Percentiles rank a stretch among this genome's conserved stretches.
These are phyloP conservation scores for Plecotus auritus DNA, from an alignment of 2,113 vertebrate genomes.

Conservation along the genomic window DNA sequence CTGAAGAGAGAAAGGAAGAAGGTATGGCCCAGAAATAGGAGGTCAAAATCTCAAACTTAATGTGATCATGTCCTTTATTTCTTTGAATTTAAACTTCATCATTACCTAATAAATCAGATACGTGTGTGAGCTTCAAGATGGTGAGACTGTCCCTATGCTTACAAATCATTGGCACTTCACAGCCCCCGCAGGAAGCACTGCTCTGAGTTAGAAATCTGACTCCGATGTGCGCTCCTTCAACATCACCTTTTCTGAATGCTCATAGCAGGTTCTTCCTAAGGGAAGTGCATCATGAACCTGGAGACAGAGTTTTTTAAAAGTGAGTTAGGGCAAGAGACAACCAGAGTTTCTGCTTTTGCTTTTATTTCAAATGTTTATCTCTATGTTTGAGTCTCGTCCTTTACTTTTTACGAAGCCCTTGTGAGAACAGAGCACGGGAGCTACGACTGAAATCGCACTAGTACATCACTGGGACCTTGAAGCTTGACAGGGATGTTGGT, in stretches of 20 bases:
- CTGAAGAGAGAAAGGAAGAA: background rate
- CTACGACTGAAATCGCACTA: conserved; percentile 15
- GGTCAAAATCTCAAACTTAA: background rate
- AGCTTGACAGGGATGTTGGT: conserved; percentile 15
- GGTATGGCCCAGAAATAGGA: background rate
- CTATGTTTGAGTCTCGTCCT: background rate
- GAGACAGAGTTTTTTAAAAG: background rate
- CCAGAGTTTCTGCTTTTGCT: conserved; percentile 15
- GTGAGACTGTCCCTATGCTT: background rate
- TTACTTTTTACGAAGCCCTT: background rate
- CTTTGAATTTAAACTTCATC: background rate
- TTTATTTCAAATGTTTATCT: conserved; percentile 24
- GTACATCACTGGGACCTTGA: background rate
- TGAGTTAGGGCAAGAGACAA: background rate
- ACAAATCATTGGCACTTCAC: background rate
- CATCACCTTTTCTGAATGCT: background rate
- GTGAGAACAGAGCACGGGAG: background rate
- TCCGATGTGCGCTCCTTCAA: background rate
- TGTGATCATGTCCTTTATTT: background rate
- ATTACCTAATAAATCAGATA: background rate
- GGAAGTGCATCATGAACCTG: background rate
- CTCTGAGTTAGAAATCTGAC: background rate
- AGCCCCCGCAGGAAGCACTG: background rate
- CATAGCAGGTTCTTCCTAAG: background rate
- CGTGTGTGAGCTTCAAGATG: background rate